Conservation (phyloP, 1,140 invertebrate genomes). For the Drosophila hydei region DNA sequence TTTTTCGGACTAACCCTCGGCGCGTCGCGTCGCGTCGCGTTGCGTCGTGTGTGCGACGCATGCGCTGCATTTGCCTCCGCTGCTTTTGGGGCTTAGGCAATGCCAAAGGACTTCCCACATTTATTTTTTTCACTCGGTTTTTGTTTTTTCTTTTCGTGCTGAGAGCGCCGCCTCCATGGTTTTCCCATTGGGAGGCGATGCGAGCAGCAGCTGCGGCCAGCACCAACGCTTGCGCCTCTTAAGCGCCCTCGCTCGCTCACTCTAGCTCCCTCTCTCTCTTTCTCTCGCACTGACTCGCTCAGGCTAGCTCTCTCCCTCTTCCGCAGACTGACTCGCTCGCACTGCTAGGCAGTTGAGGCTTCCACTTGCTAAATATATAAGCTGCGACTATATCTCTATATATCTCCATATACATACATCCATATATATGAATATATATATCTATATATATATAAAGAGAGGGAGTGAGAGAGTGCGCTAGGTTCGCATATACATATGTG, state of each 20-base stretch:
- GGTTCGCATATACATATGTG: constrained; percentile 8
- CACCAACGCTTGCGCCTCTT: constrained; percentile 78
- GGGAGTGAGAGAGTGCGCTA: not conserved
- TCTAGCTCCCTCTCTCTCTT: constrained; percentile 9
- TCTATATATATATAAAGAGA: not conserved
- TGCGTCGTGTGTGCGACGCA: constrained; percentile 18
- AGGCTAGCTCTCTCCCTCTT: constrained; percentile 10
- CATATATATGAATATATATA: not conserved
- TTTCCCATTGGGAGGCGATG: constrained; percentile 72
- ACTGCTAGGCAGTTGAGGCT: not conserved
- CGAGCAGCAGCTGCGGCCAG: constrained; percentile 30
- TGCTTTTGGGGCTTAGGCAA: constrained; percentile 1
- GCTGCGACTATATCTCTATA: not conserved
- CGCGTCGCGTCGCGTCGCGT: not conserved
- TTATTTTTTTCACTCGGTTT: constrained; percentile 23
- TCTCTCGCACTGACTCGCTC: constrained; percentile 15
- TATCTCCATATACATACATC: not conserved
- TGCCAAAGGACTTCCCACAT: constrained; percentile 59
- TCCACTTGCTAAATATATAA: constrained; percentile 4
- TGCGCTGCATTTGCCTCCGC: constrained; percentile 10
- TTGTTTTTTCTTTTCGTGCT: constrained; percentile 1
- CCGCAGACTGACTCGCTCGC: constrained; percentile 7
- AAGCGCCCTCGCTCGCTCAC: constrained; percentile 43
- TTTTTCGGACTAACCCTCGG: constrained; percentile 52
- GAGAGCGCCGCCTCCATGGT: constrained; percentile 60